These are phyloP conservation scores for Epirrhoe alternata DNA, from an alignment of 2,888 invertebrate genomes.

Conservation along the genomic window DNA sequence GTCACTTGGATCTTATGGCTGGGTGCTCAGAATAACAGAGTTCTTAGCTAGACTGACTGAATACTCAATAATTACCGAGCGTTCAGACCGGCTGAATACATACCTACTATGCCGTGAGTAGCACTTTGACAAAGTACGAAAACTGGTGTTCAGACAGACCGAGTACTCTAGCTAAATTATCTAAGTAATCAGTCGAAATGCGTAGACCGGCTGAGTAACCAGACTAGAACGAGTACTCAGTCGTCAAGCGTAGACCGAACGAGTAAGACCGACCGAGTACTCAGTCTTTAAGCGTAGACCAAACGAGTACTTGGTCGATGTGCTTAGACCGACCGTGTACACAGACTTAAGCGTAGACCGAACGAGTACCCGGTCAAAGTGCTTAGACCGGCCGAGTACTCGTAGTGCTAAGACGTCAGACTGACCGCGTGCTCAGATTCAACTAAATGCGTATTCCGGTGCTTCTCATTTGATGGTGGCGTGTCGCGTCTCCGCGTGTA, in stretches of 20 bases:
- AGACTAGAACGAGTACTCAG: background rate
- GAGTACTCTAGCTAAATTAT: too few species aligned
- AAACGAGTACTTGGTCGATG: background rate
- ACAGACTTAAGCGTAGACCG: background rate
- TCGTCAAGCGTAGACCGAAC: too few species aligned
- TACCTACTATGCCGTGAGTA: background rate
- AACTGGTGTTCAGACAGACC: background rate
- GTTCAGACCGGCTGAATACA: background rate
- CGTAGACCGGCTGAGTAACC: background rate
- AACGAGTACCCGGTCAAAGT: background rate
- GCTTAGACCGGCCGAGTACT: conserved; percentile 11
- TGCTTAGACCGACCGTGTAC: background rate
- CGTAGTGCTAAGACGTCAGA: background rate
- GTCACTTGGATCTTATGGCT: conserved; percentile 32
- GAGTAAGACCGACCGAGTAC: conserved; percentile 37
- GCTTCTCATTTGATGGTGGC: conserved; percentile 79
- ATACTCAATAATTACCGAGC: background rate
- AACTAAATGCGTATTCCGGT: conserved; percentile 51
- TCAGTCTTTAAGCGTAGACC: conserved; percentile 17
- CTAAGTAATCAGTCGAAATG: conserved; percentile 38
- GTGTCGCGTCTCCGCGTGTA: conserved; percentile 91
- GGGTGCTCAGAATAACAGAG: background rate
- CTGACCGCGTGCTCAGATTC: conserved; percentile 51
- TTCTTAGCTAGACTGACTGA: background rate
- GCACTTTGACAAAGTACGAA: too few species aligned